A percentile compares a stretch with the other conserved stretches of the same genome.
Conservation (phyloP, 35 echinoderm and acorn worm species). For the Apostichopus parvimensis region DNA sequence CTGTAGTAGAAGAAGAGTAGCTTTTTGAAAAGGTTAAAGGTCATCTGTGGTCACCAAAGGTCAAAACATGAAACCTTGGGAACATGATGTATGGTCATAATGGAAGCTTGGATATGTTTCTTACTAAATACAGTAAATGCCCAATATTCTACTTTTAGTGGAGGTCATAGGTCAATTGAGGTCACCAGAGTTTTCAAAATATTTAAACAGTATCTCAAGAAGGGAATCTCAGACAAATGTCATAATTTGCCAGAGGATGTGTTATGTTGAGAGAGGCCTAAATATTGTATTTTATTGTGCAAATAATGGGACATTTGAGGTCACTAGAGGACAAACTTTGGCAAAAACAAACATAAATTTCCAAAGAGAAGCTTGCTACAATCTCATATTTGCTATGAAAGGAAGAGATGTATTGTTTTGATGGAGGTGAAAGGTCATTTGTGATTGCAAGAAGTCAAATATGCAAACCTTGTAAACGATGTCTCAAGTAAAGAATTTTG, state of each 20-base stretch:
- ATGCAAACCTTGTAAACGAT: too few relatives aligned
- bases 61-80: neutral
- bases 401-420: too few relatives aligned
- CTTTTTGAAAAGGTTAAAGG: neutral
- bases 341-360: neutral
- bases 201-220: neutral
- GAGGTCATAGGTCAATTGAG: too few relatives aligned
- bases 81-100: too few relatives aligned
- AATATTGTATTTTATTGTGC: neutral
- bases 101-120: too few relatives aligned
- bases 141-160: too few relatives aligned
- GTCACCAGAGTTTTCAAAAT: neutral
- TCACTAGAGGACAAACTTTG: neutral
- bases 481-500: too few relatives aligned
- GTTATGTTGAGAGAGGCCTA: neutral
- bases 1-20: neutral
- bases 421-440: too few relatives aligned
- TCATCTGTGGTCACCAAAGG: neutral
- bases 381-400: too few relatives aligned
- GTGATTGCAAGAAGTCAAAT: too few relatives aligned
- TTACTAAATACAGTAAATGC: too few relatives aligned
- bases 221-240: neutral
- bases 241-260: neutral
- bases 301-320: neutral
- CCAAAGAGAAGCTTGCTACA: too few relatives aligned